A percentile compares a stretch with the other conserved stretches of the same genome.
Evolutionary conservation across 1,140 invertebrate species (phyloP).

Genomic region (Conopomorpha cramerella): DNA sequence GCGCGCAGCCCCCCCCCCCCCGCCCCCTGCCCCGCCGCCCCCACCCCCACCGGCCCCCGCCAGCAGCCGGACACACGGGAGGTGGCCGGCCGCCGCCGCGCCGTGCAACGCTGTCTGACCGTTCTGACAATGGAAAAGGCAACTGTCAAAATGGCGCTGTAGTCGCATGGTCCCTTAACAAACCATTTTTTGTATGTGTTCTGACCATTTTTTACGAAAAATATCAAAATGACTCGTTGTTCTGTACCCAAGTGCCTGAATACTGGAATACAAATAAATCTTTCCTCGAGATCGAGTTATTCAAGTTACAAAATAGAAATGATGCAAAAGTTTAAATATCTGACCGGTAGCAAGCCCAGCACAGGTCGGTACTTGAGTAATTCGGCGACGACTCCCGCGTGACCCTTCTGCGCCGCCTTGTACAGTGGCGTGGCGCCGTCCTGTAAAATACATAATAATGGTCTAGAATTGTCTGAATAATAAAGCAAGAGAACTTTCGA

Average conservation of each 20-base stretch:
- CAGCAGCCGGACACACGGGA: slow-evolving; percentile 77
- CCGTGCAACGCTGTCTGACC: slow-evolving; percentile 89
- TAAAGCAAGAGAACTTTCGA: neutral
- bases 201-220: neutral
- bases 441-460: slow-evolving; percentile 53
- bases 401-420: slow-evolving; percentile 92
- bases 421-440: slow-evolving; percentile 91
- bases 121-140: slow-evolving; percentile 66
- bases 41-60: slow-evolving; percentile 77
- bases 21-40: too few relatives aligned
- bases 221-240: neutral
- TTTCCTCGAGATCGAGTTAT: neutral
- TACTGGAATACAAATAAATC: slow-evolving; percentile 1
- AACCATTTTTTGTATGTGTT: neutral
- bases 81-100: slow-evolving; percentile 85
- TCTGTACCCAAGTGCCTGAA: too few relatives aligned
- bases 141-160: neutral
- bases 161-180: neutral
- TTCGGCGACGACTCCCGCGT: slow-evolving; percentile 82
- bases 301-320: neutral
- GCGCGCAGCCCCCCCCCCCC: too few relatives aligned
- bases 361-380: slow-evolving; percentile 82
- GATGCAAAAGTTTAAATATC: too few relatives aligned
- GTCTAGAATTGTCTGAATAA: neutral
- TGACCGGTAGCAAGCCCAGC: slow-evolving; percentile 80